Conservation (phyloP, 2,797 vertebrate species). For the Gymnothorax reevesii region DNA sequence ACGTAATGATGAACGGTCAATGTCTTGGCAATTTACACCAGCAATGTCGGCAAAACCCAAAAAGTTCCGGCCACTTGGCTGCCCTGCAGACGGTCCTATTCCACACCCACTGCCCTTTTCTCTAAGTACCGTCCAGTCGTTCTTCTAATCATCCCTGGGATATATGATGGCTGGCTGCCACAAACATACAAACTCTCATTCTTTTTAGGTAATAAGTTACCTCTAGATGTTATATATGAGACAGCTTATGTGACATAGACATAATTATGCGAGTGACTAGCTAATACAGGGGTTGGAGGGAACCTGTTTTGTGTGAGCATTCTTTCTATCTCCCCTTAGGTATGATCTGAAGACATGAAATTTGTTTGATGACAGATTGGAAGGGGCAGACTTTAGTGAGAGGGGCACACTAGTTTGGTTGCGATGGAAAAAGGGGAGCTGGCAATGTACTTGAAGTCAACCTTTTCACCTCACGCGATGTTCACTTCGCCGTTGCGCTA, state of each 20-base stretch:
- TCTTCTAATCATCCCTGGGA: constrained; percentile 37
- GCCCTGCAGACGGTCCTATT: constrained; percentile 29
- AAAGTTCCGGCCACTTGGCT: constrained; percentile 35
- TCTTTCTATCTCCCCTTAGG: not conserved
- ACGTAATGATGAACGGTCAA: constrained; percentile 91
- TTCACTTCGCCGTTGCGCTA: not conserved
- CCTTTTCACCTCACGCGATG: not conserved
- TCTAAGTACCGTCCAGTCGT: constrained; percentile 23
- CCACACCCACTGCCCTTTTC: constrained; percentile 9
- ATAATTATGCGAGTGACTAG: not conserved
- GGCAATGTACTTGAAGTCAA: not conserved
- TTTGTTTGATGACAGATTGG: not conserved
- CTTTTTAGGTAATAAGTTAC: not conserved
- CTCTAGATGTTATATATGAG: not conserved
- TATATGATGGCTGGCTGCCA: not conserved
- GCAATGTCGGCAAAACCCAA: constrained; percentile 40
- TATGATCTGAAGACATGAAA: not conserved
- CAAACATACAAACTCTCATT: constrained; percentile 4
- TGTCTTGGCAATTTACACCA: constrained; percentile 85
- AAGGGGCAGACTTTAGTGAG: too few species aligned
- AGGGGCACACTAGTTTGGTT: not conserved
- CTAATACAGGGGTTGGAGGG: not conserved
- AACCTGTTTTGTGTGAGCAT: not conserved
- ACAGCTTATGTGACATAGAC: not conserved
- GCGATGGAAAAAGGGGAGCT: not conserved